Evolutionary conservation across 30 jellyfish, hydroid and myxozoan species (phyloP).

Genomic region (Aurelia coerulea): DNA sequence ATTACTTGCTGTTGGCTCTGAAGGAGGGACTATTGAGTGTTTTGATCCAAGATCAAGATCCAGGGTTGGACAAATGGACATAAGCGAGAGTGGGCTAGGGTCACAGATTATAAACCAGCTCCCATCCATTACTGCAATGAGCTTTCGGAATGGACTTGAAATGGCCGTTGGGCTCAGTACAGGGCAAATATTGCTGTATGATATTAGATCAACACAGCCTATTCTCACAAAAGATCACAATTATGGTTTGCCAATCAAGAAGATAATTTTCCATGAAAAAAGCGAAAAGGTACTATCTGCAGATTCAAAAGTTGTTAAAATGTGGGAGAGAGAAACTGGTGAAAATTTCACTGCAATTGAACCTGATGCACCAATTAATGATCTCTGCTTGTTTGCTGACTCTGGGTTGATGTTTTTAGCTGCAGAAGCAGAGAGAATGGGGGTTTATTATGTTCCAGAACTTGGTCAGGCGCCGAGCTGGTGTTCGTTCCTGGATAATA

Average conservation of each 20-base stretch:
- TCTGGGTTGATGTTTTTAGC: constrained; percentile 96
- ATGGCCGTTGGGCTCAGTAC: constrained; percentile 92
- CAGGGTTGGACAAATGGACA: constrained; percentile 73
- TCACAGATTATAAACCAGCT: constrained; percentile 6
- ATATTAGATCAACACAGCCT: constrained; percentile 86
- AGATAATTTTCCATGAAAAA: constrained; percentile 65
- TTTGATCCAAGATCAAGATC: constrained; percentile 92
- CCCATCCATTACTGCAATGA: constrained; percentile 90
- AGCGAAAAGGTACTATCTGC: constrained; percentile 66
- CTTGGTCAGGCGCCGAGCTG: constrained; percentile 99
- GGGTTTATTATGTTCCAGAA: constrained; percentile 93
- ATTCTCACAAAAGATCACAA: constrained; percentile 86
- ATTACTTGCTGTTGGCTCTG: constrained; percentile 91
- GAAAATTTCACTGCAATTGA: constrained; percentile 93
- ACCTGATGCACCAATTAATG: constrained; percentile 92
- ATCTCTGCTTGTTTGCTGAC: constrained; percentile 75
- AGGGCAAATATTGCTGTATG: constrained; percentile 93
- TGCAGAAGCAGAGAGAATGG: constrained; percentile 91
- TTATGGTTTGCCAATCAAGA: constrained; percentile 84
- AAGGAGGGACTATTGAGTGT: constrained; percentile 86
- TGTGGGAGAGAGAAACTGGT: constrained; percentile 90
- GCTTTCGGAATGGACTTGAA: constrained; percentile 80
- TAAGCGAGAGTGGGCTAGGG: constrained; percentile 38
- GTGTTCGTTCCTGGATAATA: constrained; percentile 97
- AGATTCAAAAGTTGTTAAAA: constrained; percentile 83